Evolutionary conservation across 2,113 vertebrate genomes (phyloP), one percentile per base, ranked within the genome.

Genomic region (Rhea americana): DNA sequence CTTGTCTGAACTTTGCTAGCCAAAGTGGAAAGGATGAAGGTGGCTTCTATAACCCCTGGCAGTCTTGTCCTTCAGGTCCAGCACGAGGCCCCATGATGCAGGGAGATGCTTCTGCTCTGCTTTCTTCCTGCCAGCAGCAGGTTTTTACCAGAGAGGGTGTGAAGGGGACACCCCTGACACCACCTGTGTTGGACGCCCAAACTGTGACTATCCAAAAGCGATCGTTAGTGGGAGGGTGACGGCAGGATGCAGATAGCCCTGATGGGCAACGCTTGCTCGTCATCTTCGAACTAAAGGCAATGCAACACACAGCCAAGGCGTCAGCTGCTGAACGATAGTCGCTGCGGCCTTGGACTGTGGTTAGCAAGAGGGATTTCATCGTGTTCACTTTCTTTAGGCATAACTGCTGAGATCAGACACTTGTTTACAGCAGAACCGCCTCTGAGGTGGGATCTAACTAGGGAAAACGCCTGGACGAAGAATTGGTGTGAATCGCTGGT

Each of bases 321-420:
- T 72, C 1, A 0, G 62, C 63, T 0, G 1, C 39, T 1, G 30
- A 55, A 4, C 11, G 6, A 19, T 22, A 32, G 82, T 56, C 61
- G 28, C 58, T 1, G 20, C 45, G 53, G 48, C 81, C 24, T 71
- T 9, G 8, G 70, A 39, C 65, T 86, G 39, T 1, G 2, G 56
- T 77, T 79, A 41, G 63, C 50, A n/a, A n/a, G 65, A 94, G 81
- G 91, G 93, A 51, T 63, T 90, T 45, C 26, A 3, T 37, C 74
- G 83, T 50, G 2, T 14, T 55, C 26, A 9, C 45, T 55, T 71
- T 41, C n/a, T 59, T 0, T 25, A 1, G 21, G 13, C 56, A 56
- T 35, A 20, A 25, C 58, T 89, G 89, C 75, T 59, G 66, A 61
- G 53, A n/a, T 51, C 62, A 39, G 74, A 2, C 0, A 3, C 35